phyloP scores from a whole-genome alignment of 2,888 invertebrate genomes.

The Leucophora obtusa region DNA sequence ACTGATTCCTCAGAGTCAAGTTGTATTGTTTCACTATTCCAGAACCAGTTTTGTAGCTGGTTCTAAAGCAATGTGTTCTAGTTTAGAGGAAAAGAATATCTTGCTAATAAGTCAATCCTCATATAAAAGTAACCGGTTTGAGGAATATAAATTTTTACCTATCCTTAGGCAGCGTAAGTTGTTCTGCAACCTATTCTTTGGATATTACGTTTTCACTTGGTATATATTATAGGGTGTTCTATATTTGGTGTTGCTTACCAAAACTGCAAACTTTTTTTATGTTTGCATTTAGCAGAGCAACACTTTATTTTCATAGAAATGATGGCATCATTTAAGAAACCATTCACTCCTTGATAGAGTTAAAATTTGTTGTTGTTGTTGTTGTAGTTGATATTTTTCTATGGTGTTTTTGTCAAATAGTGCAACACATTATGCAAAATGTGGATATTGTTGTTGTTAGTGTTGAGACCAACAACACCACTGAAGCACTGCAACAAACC shows the following conservation, averaged over 20 bases:
- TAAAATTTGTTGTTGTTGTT: slow-evolving; percentile 24
- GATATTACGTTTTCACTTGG: too few relatives aligned
- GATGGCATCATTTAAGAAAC: slow-evolving; percentile 64
- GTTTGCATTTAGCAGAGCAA: slow-evolving; percentile 35
- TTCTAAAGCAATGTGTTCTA: too few relatives aligned
- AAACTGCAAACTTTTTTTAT: background rate
- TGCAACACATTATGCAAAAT: slow-evolving; percentile 64
- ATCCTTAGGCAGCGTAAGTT: too few relatives aligned
- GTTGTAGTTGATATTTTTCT: slow-evolving; percentile 14
- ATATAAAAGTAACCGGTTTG: too few relatives aligned
- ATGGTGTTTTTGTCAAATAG: slow-evolving; percentile 58
- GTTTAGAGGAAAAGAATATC: too few relatives aligned
- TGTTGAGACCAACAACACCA: slow-evolving; percentile 12
- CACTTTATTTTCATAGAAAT: slow-evolving; percentile 64
- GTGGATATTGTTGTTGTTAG: slow-evolving; percentile 34
- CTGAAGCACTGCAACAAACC: slow-evolving; percentile 18
- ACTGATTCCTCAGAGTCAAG: too few relatives aligned
- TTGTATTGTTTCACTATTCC: too few relatives aligned
- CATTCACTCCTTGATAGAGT: slow-evolving; percentile 62
- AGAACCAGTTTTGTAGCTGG: too few relatives aligned
- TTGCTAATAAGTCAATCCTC: too few relatives aligned
- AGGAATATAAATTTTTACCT: too few relatives aligned
- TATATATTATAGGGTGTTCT: background rate
- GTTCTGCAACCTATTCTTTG: too few relatives aligned
- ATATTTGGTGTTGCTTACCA: background rate